These are phyloP conservation scores for Tenthredo mesomela DNA, from an alignment of 2,888 invertebrate species.

Conservation along the genomic window DNA sequence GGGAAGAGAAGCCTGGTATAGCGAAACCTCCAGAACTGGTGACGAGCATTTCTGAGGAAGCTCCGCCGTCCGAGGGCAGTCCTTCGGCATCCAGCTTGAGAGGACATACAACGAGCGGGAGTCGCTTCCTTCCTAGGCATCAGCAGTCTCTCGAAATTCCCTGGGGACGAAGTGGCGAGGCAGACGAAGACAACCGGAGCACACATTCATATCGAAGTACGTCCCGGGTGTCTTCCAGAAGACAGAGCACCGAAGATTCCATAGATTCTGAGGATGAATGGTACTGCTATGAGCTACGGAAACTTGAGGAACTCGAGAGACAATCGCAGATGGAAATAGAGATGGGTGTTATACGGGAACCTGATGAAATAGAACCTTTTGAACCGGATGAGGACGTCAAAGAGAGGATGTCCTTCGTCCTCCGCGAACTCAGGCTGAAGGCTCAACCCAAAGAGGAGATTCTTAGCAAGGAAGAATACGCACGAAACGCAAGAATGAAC, in stretches of 20 bases:
- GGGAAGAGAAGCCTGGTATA: conserved; percentile 66
- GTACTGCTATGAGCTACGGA: conserved; percentile 93
- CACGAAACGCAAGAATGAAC: conserved; percentile 62
- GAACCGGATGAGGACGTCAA: conserved; percentile 86
- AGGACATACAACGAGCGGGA: conserved; percentile 76
- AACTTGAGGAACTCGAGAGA: conserved; percentile 92
- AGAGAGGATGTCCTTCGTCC: conserved; percentile 89
- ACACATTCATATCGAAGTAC: conserved; percentile 94
- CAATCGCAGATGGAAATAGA: conserved; percentile 84
- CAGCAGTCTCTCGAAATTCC: conserved; percentile 91
- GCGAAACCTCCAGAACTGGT: conserved; percentile 72
- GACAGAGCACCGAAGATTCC: conserved; percentile 95
- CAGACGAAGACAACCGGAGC: conserved; percentile 92
- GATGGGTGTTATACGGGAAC: conserved; percentile 83
- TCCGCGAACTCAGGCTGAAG: conserved; percentile 87
- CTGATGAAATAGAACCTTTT: conserved; percentile 80
- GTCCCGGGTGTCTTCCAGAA: conserved; percentile 90
- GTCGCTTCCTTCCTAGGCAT: conserved; percentile 84
- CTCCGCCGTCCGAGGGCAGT: conserved; percentile 82
- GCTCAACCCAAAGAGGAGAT: conserved; percentile 77
- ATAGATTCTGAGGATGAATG: conserved; percentile 97
- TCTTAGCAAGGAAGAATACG: conserved; percentile 62
- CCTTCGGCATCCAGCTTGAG: conserved; percentile 83
- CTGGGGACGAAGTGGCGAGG: conserved; percentile 80
- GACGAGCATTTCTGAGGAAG: conserved; percentile 79